Conservation (phyloP, 2,113 vertebrate genomes). For the Notothenia coriiceps region DNA sequence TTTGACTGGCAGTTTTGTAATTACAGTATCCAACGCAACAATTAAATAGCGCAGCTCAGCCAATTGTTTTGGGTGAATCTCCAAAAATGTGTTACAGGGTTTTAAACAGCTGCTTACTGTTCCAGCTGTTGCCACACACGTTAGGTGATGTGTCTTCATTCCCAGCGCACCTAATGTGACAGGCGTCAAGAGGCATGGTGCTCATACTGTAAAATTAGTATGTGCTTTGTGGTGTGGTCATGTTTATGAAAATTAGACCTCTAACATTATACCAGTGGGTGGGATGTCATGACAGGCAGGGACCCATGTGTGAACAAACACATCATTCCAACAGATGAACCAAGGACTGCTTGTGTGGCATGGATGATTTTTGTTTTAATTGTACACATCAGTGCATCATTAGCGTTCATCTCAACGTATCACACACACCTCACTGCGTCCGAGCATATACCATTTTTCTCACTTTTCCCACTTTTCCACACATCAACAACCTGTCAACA, state of each 20-base stretch:
- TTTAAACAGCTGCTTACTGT: constrained; percentile 46
- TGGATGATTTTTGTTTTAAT: constrained; percentile 18
- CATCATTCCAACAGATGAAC: constrained; percentile 3
- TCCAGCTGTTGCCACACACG: constrained; percentile 55
- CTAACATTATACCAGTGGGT: constrained; percentile 16
- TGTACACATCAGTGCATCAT: neutral
- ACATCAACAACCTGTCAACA: constrained; percentile 27
- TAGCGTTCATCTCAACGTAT: neutral
- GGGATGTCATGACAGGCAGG: constrained; percentile 14
- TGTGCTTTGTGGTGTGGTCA: neutral
- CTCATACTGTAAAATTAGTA: constrained; percentile 25
- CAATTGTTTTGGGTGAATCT: constrained; percentile 69
- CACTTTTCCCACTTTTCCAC: constrained; percentile 15
- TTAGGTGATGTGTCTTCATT: constrained; percentile 42
- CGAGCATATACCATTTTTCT: neutral
- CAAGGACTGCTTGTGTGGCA: neutral
- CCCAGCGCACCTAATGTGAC: constrained; percentile 45
- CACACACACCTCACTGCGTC: neutral
- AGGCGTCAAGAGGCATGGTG: constrained; percentile 23
- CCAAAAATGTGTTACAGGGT: constrained; percentile 30
- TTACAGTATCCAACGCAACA: constrained; percentile 71
- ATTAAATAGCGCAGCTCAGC: constrained; percentile 62
- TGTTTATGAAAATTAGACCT: constrained; percentile 30
- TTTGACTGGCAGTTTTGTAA: constrained; percentile 76
- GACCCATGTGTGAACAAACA: constrained; percentile 20